A percentile compares a stretch with the other conserved stretches of the same genome.
Conservation (phyloP, 23 tunicate genomes). For the Botrylloides violaceus region DNA sequence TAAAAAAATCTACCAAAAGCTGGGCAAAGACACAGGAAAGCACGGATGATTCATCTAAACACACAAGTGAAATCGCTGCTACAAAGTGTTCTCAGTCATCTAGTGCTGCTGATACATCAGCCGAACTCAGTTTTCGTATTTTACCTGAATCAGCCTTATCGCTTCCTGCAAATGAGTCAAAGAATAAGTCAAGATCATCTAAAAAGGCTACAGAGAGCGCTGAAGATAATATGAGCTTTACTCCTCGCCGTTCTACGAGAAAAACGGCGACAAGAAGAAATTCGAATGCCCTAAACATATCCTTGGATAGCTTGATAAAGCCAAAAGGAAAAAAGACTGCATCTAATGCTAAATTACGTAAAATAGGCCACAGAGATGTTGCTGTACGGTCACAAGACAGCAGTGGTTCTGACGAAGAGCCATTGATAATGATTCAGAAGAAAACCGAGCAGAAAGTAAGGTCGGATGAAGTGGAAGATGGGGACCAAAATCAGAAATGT, state of each 20-base stretch:
- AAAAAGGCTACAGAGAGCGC: not conserved
- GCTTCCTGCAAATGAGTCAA: not conserved
- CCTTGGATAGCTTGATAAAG: not conserved
- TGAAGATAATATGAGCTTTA: not conserved
- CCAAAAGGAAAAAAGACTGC: not conserved
- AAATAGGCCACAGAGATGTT: not conserved
- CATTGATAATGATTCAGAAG: not conserved
- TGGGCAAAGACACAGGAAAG: not conserved
- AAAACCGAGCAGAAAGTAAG: too few species aligned
- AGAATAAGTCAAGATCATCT: not conserved
- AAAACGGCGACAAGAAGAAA: not conserved
- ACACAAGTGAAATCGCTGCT: not conserved
- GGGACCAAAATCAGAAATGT: not conserved
- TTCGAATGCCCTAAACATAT: not conserved
- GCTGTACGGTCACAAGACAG: not conserved
- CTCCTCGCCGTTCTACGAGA: not conserved
- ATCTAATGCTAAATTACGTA: not conserved
- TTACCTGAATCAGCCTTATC: conserved; percentile 2
- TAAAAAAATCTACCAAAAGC: not conserved
- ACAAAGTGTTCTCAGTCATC: not conserved
- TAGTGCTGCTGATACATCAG: not conserved
- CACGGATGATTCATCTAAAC: not conserved
- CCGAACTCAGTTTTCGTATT: not conserved
- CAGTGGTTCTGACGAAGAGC: not conserved
- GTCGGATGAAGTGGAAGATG: too few species aligned